These are phyloP conservation scores for Brenthis hecate DNA, from an alignment of 2,888 invertebrate species.

Conservation along the genomic window DNA sequence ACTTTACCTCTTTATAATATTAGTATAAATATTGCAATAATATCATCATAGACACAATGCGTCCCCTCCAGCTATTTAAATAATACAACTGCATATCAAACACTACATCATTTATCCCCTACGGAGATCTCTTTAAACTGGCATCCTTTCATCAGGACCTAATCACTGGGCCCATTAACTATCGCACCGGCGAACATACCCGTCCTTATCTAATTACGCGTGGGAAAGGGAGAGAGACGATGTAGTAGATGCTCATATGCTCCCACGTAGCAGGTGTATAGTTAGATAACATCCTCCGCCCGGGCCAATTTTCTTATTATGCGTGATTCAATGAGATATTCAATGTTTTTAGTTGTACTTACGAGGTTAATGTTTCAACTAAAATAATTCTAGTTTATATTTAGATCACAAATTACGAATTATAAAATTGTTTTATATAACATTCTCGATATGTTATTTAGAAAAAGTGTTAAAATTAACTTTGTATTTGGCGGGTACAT, in stretches of 20 bases:
- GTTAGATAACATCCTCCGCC: slow-evolving; percentile 30
- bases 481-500: too few species aligned
- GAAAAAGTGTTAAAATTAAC: too few species aligned
- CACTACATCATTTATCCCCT: slow-evolving; percentile 37
- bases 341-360: neutral
- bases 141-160: slow-evolving; percentile 40
- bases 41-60: neutral
- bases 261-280: slow-evolving; percentile 40
- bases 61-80: slow-evolving; percentile 7
- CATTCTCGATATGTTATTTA: too few species aligned
- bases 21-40: neutral
- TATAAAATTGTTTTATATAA: too few species aligned
- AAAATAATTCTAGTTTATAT: too few species aligned
- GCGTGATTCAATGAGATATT: slow-evolving; percentile 1
- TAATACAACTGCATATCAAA: slow-evolving; percentile 35
- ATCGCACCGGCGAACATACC: slow-evolving; percentile 20
- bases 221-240: slow-evolving; percentile 17
- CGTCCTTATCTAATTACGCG: slow-evolving; percentile 21
- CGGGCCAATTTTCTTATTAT: slow-evolving; percentile 32
- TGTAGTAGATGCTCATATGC: slow-evolving; percentile 32
- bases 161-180: slow-evolving; percentile 35
- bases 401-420: too few species aligned
- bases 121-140: slow-evolving; percentile 41
- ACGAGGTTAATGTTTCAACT: too few species aligned
- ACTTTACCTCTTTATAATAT: too few species aligned